Evolutionary conservation across 2,888 invertebrate genomes (phyloP).

Genomic region (Tenthredo scrophulariae): DNA sequence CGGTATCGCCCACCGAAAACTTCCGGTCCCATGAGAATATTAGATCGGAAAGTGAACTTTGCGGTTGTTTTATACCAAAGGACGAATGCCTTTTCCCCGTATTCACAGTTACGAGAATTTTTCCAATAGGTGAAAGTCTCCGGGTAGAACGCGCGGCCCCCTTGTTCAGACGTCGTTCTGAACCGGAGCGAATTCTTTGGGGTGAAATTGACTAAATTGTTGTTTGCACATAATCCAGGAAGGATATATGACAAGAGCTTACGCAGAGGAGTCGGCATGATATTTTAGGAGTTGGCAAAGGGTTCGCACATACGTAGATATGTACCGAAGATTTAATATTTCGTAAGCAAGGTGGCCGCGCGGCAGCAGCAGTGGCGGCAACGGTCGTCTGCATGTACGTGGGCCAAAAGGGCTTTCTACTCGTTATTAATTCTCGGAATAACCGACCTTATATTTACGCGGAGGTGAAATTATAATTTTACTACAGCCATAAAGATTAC

Average conservation of each 20-base stretch:
- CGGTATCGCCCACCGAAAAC: no score
- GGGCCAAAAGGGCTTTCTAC: conserved; percentile 45
- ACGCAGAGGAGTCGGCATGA: not conserved
- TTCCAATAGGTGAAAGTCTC: no score
- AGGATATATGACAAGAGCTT: not conserved
- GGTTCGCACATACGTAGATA: not conserved
- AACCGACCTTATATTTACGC: conserved; percentile 44
- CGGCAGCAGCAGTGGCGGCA: not conserved
- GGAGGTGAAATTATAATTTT: conserved; percentile 69
- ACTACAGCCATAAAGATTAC: conserved; percentile 71
- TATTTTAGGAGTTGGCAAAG: not conserved
- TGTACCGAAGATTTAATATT: conserved; percentile 32
- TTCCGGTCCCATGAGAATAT: no score
- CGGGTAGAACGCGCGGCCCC: no score
- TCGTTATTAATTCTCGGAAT: conserved; percentile 49
- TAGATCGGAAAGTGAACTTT: no score
- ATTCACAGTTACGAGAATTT: no score
- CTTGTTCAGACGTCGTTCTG: not conserved
- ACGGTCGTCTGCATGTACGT: not conserved
- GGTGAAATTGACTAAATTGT: not conserved
- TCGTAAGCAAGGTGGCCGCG: not conserved
- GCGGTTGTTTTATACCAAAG: no score
- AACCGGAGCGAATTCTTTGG: not conserved
- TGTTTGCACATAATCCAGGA: not conserved
- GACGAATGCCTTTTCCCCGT: no score